These are phyloP conservation scores for Cottoperca gobio DNA, from an alignment of 2,797 vertebrate genomes.

Conservation along the genomic window DNA sequence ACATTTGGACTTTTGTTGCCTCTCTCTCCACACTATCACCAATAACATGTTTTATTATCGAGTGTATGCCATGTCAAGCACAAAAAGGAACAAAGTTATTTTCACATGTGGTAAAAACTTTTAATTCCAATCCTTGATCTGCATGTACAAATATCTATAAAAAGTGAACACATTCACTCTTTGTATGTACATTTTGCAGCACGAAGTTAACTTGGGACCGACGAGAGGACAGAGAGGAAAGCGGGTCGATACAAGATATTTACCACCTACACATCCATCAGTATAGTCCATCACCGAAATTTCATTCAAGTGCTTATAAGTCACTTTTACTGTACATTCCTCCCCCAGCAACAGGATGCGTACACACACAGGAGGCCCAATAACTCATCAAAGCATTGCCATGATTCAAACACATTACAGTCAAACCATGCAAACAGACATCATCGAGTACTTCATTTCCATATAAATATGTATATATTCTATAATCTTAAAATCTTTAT, in stretches of 20 bases:
- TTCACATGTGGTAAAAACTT: conserved; percentile 78
- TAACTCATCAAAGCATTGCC: conserved; percentile 50
- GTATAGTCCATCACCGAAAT: conserved; percentile 31
- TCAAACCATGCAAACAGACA: conserved; percentile 78
- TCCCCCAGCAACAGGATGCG: conserved; percentile 53
- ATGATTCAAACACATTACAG: conserved; percentile 65
- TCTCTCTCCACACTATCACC: not conserved
- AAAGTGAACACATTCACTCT: conserved; percentile 81
- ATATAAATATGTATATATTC: conserved; percentile 54
- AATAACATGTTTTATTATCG: too few relatives aligned
- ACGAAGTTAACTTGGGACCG: conserved; percentile 55
- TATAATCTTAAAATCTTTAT: conserved; percentile 62
- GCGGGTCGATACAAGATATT: conserved; percentile 52
- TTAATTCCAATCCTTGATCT: conserved; percentile 75
- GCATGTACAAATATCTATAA: conserved; percentile 83
- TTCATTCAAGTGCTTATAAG: conserved; percentile 53
- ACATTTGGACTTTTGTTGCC: not conserved
- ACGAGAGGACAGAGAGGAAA: conserved; percentile 38
- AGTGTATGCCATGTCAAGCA: not conserved
- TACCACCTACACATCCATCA: conserved; percentile 51
- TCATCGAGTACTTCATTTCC: conserved; percentile 65
- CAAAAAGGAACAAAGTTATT: conserved; percentile 6
- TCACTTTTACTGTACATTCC: conserved; percentile 54
- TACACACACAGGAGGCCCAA: conserved; percentile 57
- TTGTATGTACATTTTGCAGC: conserved; percentile 78